Evolutionary conservation across 2,113 vertebrate genomes (phyloP).

Genomic region (Pomatostomus ruficeps): DNA sequence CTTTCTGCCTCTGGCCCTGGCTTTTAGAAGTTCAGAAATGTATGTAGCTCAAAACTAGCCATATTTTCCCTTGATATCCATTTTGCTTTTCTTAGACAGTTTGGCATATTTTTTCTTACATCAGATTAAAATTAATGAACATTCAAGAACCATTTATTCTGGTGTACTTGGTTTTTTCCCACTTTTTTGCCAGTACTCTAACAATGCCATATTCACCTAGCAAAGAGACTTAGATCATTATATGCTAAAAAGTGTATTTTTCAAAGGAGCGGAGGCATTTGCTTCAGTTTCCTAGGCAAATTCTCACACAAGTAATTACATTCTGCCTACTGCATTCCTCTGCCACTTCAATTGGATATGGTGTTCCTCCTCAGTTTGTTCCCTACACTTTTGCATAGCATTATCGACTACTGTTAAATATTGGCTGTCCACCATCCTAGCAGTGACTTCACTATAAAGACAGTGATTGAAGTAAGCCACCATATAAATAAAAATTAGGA

Average conservation of each 20-base stretch:
- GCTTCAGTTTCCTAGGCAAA: conserved; percentile 23
- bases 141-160: background rate
- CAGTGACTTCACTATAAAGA: background rate
- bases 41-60: background rate
- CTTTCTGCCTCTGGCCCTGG: background rate
- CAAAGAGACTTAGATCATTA: background rate
- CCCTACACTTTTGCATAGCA: background rate
- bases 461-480: background rate
- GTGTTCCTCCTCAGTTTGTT: background rate
- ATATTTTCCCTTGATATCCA: background rate
- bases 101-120: background rate
- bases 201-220: background rate
- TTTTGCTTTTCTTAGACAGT: background rate
- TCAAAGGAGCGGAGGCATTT: background rate
- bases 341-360: conserved; percentile 47
- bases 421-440: background rate
- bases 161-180: background rate
- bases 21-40: background rate
- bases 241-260: background rate
- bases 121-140: background rate
- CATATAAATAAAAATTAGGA: background rate
- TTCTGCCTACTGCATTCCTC: conserved; percentile 41
- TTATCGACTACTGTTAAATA: background rate
- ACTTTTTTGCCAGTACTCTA: background rate
- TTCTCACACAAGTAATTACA: background rate